Evolutionary conservation across 2,888 invertebrate genomes (phyloP).

Genomic region (Megamerina dolium): DNA sequence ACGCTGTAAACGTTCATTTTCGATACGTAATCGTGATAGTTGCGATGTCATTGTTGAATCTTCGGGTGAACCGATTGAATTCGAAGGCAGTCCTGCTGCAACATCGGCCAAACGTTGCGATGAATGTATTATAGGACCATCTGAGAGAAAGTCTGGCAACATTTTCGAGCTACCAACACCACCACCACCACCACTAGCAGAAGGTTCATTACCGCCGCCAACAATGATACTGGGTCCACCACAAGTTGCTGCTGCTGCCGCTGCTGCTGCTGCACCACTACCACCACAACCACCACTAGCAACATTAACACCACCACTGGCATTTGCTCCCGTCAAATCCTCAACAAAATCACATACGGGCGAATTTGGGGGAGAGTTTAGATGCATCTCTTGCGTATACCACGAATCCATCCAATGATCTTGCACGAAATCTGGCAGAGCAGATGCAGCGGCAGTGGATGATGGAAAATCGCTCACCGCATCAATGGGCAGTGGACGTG

Average conservation of each 20-base stretch:
- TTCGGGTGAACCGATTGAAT: conserved; percentile 45
- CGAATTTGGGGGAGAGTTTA: conserved; percentile 43
- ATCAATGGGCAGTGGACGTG: conserved; percentile 15
- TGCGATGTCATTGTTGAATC: conserved; percentile 36
- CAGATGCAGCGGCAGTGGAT: conserved; percentile 32
- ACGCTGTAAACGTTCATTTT: conserved; percentile 51
- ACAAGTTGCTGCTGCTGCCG: conserved; percentile 15
- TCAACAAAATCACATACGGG: conserved; percentile 35
- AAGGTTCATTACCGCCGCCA: conserved; percentile 13
- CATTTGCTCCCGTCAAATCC: conserved; percentile 25
- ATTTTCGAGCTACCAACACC: conserved; percentile 29
- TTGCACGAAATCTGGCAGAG: conserved; percentile 81
- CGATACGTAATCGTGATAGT: conserved; percentile 38
- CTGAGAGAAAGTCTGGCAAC: conserved; percentile 66
- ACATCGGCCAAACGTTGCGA: conserved; percentile 47
- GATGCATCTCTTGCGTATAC: conserved; percentile 43
- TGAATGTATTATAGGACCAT: conserved; percentile 57
- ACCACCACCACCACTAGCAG: conserved; percentile 3
- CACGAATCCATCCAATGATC: conserved; percentile 76
- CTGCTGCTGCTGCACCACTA: conserved; percentile 10
- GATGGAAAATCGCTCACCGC: conserved; percentile 16
- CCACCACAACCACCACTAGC: conserved; percentile 22
- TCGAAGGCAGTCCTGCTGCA: conserved; percentile 45
- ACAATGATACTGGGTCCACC: conserved; percentile 14
- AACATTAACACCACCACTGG: conserved; percentile 10